Conservation (phyloP, 2,888 invertebrate genomes). For the Patella depressa region DNA sequence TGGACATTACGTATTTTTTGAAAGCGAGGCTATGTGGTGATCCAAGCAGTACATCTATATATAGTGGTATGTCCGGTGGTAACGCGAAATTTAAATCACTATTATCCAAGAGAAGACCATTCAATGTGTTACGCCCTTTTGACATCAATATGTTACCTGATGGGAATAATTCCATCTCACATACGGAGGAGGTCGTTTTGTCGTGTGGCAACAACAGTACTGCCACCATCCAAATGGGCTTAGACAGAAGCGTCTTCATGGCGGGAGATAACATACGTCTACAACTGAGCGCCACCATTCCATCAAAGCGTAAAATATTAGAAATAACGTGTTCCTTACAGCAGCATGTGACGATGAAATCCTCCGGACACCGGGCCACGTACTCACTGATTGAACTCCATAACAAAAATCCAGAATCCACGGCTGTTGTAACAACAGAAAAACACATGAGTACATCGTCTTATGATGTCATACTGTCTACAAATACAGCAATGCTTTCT, state of each 20-base stretch:
- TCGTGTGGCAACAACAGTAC: slow-evolving; percentile 44
- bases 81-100: slow-evolving; percentile 53
- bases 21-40: slow-evolving; percentile 63
- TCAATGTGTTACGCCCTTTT: slow-evolving; percentile 52
- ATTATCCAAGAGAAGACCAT: slow-evolving; percentile 47
- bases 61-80: slow-evolving; percentile 43
- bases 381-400: slow-evolving; percentile 42
- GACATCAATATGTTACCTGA: slow-evolving; percentile 55
- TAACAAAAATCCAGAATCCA: slow-evolving; percentile 44
- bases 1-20: slow-evolving; percentile 56
- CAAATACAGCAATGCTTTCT: slow-evolving; percentile 54
- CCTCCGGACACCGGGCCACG: slow-evolving; percentile 37
- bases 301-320: slow-evolving; percentile 47
- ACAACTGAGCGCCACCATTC: slow-evolving; percentile 42
- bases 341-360: slow-evolving; percentile 42
- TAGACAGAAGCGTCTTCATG: slow-evolving; percentile 58
- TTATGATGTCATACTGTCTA: slow-evolving; percentile 56
- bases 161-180: slow-evolving; percentile 52
- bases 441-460: slow-evolving; percentile 31
- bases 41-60: slow-evolving; percentile 38
- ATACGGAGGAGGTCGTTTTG: slow-evolving; percentile 55
- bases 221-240: slow-evolving; percentile 44
- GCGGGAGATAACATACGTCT: slow-evolving; percentile 61
- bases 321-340: slow-evolving; percentile 50
- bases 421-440: slow-evolving; percentile 30